These are phyloP conservation scores for Helobdella robusta DNA, from an alignment of 2,888 invertebrate genomes.

Conservation along the genomic window DNA sequence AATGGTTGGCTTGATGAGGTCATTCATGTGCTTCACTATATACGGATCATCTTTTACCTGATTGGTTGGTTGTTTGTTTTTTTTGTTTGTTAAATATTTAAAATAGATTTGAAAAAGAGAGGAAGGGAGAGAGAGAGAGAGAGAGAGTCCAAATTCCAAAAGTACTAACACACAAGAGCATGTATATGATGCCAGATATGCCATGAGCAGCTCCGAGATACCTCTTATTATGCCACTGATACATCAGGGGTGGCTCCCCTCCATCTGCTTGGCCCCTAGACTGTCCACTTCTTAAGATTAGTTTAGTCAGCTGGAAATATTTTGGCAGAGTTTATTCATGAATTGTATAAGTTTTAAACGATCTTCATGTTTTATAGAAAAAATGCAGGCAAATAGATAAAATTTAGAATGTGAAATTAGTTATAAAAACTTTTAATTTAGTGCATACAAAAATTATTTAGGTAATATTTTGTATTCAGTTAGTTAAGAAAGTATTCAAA, in stretches of 20 bases:
- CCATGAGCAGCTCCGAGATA: conserved; percentile 87
- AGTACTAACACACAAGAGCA: conserved; percentile 63
- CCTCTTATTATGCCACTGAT: conserved; percentile 74
- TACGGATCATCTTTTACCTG: conserved; percentile 9
- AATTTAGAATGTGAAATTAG: neutral
- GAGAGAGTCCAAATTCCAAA: neutral
- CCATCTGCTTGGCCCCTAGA: neutral
- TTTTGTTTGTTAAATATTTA: neutral
- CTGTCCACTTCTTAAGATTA: conserved; percentile 56
- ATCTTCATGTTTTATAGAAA: no score
- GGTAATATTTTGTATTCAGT: no score
- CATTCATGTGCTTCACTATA: conserved; percentile 14
- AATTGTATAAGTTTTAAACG: neutral
- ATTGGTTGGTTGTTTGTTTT: neutral
- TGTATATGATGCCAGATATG: conserved; percentile 70
- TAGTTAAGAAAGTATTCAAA: no score
- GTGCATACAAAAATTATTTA: neutral
- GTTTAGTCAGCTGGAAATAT: conserved; percentile 57
- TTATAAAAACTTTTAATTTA: no score
- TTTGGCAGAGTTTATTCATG: neutral
- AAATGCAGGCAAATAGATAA: neutral
- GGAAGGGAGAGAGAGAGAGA: neutral
- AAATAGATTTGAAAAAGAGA: neutral
- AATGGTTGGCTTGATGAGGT: conserved; percentile 27
- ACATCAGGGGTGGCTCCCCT: conserved; percentile 60